Base-by-base conservation (phyloP, 2,797 vertebrate genomes). In the Fistularia commersonii region DNA sequence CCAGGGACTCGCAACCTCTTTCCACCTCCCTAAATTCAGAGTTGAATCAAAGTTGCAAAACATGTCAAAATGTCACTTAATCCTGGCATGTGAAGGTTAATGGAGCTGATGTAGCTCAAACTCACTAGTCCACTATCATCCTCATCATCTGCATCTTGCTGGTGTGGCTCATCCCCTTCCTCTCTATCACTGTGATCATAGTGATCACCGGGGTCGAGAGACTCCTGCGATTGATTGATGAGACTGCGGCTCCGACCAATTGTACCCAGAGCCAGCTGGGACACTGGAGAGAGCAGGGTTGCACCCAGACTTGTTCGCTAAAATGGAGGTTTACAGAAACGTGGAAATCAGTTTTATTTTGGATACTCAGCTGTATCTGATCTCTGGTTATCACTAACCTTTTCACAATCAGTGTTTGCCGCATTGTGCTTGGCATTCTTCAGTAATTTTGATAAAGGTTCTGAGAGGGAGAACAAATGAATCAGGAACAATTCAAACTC, bases 401-500 rank as follows among this genome's bases (percentile, higher is more conserved):
- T 89, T 58, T 85, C 82, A 1, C 81, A 79, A 0, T 87, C 86
- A 7, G 63, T 40, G 55, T 77, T 89, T 86, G 92, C 83, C 88
- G 93, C 93, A 1, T 91, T 93, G 74, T 93, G 88, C 75, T 95
- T 98, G 51, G 93, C 83, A 66, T 93, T 93, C 90, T 97, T 99
- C 78, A 96, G 83, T 58, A 89, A 78, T 87, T 94, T 94, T 1
- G 95, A 95, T 1, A 95, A 90, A 41, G 96, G 96, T 67, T 99
- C 97, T 98, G 81, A 45, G 57, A 79, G 61, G 23, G 63, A 3
- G 45, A 33, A 65, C 8, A 51, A 41, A 36, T 11, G 3, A 3
- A 59, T 33, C 7, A 40, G 38, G 8, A 4, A 41, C 9, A 39
- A 3, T 23, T 34, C 2, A 23, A 50, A 8, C 40, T 47, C 1